Evolutionary conservation across 2,797 vertebrate genomes (phyloP).

Genomic region (Diglossa cyanea): DNA sequence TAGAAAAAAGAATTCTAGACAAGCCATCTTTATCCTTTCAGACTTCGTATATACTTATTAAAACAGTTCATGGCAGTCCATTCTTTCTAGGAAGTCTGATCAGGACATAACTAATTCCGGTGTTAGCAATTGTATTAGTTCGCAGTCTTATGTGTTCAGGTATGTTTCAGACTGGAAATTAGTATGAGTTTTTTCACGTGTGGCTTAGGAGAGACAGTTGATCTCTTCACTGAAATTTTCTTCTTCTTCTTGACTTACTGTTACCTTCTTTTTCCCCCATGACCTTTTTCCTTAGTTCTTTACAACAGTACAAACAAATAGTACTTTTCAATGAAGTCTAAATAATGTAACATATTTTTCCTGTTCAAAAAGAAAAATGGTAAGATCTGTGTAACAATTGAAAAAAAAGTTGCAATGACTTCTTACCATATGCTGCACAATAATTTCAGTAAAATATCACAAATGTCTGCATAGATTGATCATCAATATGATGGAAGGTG

Average conservation of each 20-base stretch:
- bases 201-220: background rate
- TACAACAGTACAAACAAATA: background rate
- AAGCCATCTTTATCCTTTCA: slow-evolving; percentile 36
- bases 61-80: background rate
- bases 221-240: background rate
- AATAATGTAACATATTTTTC: background rate
- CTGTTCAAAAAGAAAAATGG: background rate
- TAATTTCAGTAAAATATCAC: background rate
- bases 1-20: slow-evolving; percentile 7
- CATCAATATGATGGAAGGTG: background rate
- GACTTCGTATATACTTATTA: background rate
- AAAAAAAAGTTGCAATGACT: background rate
- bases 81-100: slow-evolving; percentile 15
- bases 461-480: background rate
- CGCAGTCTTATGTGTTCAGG: background rate
- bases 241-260: background rate
- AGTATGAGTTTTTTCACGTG: background rate
- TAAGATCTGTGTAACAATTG: background rate
- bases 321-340: background rate
- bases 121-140: background rate
- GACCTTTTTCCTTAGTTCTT: background rate
- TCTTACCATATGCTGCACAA: background rate
- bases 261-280: background rate
- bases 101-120: background rate
- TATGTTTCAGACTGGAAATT: background rate